A percentile compares a stretch with the other conserved stretches of the same genome.
Conservation (phyloP, 2,797 vertebrate species). For the Echiichthys vipera region DNA sequence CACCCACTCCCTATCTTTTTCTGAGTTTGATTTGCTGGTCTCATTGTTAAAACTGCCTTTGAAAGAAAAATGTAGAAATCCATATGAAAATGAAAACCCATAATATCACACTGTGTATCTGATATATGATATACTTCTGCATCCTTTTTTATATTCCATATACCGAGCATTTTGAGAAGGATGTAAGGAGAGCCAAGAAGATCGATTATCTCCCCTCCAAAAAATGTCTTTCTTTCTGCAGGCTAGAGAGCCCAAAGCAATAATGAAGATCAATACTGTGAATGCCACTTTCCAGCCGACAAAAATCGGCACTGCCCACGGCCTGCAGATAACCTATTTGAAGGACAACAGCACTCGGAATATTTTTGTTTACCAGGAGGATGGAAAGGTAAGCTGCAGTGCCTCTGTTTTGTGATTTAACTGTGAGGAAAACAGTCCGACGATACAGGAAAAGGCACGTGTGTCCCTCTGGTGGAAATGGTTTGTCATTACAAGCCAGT, state of each 20-base stretch:
- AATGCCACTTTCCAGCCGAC: conserved; percentile 95
- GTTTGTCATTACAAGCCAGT: conserved; percentile 18
- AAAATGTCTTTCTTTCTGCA: conserved; percentile 60
- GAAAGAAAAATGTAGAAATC: not conserved
- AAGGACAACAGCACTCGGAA: conserved; percentile 98
- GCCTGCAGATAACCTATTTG: conserved; percentile 95
- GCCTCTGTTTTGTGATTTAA: not conserved
- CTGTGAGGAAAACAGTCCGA: not conserved
- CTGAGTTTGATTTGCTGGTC: not conserved
- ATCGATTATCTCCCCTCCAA: not conserved
- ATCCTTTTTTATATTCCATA: not conserved
- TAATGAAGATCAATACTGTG: conserved; percentile 92
- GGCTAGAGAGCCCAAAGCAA: conserved; percentile 96
- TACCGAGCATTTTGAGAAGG: not conserved
- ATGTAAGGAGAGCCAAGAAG: not conserved
- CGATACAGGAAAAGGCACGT: not conserved
- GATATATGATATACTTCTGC: not conserved
- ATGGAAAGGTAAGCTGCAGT: conserved; percentile 90
- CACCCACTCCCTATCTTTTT: not conserved
- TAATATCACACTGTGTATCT: not conserved
- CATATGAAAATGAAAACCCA: too few relatives aligned
- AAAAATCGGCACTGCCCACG: conserved; percentile 92
- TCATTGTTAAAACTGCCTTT: not conserved
- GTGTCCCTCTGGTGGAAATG: conserved; percentile 46
- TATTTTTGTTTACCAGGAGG: conserved; percentile 95